Percentiles rank a stretch among this genome's conserved stretches.
These are phyloP conservation scores for Loris lydekkerianus DNA, from an alignment of 2,797 vertebrate genomes.

Conservation along the genomic window DNA sequence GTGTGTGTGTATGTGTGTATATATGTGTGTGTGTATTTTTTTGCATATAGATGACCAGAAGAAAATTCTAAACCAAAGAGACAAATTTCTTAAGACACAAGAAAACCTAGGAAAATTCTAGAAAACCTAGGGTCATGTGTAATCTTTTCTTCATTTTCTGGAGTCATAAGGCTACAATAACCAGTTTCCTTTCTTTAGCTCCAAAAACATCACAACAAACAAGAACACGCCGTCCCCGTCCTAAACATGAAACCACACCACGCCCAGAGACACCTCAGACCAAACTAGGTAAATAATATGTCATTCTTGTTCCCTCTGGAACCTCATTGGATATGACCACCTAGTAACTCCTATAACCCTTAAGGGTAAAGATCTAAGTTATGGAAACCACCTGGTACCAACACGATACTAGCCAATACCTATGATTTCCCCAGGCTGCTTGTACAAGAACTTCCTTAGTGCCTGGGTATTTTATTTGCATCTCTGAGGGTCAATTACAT, in stretches of 20 bases:
- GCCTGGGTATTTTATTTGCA: background rate
- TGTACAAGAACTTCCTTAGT: background rate
- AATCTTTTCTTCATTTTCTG: slow-evolving; percentile 43
- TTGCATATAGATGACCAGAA: background rate
- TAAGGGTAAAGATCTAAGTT: background rate
- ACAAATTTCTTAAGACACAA: slow-evolving; percentile 37
- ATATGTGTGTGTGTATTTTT: background rate
- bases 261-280: slow-evolving; percentile 79
- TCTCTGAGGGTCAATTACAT: background rate
- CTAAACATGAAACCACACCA: slow-evolving; percentile 82
- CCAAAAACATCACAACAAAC: slow-evolving; percentile 68
- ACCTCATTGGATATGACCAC: background rate
- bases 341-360: background rate
- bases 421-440: background rate
- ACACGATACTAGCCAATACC: background rate
- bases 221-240: slow-evolving; percentile 73
- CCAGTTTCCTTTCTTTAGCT: slow-evolving; percentile 86
- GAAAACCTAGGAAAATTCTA: background rate
- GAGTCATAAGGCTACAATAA: slow-evolving; percentile 56
- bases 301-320: background rate
- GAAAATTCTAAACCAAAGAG: slow-evolving; percentile 19
- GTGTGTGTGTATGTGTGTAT: no score
- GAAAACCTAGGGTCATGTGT: background rate
- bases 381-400: background rate
- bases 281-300: slow-evolving; percentile 87